Evolutionary conservation across 2,113 vertebrate species (phyloP).

Genomic region (Muntiacus muntjak): DNA sequence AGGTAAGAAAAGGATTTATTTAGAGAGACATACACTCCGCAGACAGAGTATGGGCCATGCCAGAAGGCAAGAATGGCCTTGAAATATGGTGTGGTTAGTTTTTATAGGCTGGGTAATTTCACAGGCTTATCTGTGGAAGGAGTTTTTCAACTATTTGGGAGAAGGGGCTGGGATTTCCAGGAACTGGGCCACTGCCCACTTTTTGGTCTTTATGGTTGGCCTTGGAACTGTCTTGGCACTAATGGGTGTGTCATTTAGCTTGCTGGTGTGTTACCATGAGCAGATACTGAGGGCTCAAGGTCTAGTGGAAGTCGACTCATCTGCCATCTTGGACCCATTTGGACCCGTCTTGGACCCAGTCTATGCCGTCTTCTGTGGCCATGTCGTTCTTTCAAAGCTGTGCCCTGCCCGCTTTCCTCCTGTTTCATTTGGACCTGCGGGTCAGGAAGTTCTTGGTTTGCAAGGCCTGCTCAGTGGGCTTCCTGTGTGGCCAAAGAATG

Average conservation of each 20-base stretch:
- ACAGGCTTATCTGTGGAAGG: background rate
- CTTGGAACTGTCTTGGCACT: background rate
- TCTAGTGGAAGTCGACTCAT: background rate
- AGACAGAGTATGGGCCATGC: background rate
- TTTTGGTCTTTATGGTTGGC: background rate
- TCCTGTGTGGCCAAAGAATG: background rate
- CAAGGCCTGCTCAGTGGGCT: background rate
- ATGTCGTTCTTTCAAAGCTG: background rate
- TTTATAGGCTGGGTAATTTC: background rate
- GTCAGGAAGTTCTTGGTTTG: background rate
- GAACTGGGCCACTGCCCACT: background rate
- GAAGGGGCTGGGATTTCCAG: background rate
- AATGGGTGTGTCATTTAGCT: background rate
- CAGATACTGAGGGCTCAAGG: background rate
- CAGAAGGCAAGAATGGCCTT: background rate
- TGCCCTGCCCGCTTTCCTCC: background rate
- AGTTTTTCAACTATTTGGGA: background rate
- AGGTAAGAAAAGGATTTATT: background rate
- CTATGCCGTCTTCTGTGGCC: background rate
- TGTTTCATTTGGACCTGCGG: background rate
- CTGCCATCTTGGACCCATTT: background rate
- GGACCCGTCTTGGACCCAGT: background rate
- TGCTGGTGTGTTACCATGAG: background rate
- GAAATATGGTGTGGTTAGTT: background rate
- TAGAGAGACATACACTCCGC: background rate